Evolutionary conservation across 2,888 invertebrate genomes (phyloP).

Genomic region (Eupeodes luniger): DNA sequence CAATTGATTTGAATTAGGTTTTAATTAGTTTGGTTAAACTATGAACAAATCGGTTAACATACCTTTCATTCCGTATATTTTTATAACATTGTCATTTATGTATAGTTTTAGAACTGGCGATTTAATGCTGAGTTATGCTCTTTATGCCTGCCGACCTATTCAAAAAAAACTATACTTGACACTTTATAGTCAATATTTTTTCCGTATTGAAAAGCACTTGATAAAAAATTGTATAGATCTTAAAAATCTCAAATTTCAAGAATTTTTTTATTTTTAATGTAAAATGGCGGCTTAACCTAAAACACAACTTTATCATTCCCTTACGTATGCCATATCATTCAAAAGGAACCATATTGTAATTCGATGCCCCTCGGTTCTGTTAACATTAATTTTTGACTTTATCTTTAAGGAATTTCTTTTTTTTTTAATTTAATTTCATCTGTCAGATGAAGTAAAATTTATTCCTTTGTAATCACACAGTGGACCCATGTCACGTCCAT

Average conservation of each 20-base stretch:
- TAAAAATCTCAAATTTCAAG: constrained; percentile 10
- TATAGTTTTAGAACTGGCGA: no score
- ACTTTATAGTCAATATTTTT: no score
- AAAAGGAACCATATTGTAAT: constrained; percentile 42
- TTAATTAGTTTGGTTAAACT: no score
- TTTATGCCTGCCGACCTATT: no score
- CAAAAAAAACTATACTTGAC: no score
- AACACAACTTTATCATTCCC: neutral
- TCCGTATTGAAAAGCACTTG: neutral
- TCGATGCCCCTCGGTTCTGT: constrained; percentile 40
- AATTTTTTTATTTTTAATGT: neutral
- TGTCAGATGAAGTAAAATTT: constrained; percentile 84
- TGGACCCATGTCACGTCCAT: constrained; percentile 74
- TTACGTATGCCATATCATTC: neutral
- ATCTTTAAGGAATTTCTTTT: constrained; percentile 21
- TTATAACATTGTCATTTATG: no score
- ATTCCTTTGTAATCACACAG: constrained; percentile 83
- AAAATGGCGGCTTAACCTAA: constrained; percentile 19
- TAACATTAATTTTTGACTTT: constrained; percentile 47
- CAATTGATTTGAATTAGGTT: no score
- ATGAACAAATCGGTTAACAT: no score
- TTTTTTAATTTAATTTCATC: constrained; percentile 82
- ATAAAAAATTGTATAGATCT: neutral
- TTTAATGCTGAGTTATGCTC: no score
- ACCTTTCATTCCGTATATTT: no score